phyloP scores from a whole-genome alignment of 2,113 vertebrate species.

The Zonotrichia leucophrys region DNA sequence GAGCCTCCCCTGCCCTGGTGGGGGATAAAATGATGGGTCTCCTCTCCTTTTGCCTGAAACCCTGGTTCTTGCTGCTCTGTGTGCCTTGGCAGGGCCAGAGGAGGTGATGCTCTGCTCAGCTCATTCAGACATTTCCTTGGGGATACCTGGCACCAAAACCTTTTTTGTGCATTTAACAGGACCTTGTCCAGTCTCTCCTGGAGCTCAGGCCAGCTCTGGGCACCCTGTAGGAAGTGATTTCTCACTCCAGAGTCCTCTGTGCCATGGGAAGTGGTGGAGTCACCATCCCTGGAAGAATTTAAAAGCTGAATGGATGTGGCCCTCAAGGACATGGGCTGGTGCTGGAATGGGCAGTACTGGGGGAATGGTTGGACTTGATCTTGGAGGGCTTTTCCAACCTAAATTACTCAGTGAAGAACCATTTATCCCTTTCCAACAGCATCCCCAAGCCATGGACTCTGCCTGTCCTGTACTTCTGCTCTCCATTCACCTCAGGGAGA shows the following conservation, averaged over 20 bases:
- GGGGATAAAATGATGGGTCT: neutral
- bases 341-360: neutral
- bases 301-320: neutral
- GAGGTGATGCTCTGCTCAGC: neutral
- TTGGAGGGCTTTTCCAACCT: neutral
- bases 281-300: neutral
- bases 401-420: neutral
- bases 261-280: neutral
- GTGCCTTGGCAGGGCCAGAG: neutral
- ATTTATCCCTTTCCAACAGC: neutral
- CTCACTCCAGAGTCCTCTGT: accelerated
- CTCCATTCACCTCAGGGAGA: neutral
- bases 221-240: neutral
- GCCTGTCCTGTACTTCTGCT: neutral
- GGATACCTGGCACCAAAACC: neutral
- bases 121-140: neutral
- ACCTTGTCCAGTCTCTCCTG: neutral
- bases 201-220: neutral
- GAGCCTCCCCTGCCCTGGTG: neutral
- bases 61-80: neutral
- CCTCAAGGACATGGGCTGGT: neutral
- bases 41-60: neutral
- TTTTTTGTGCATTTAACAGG: neutral
- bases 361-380: neutral
- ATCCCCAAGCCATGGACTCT: neutral